A percentile compares a stretch with the other conserved stretches of the same genome.
These are phyloP conservation scores for Rattus norvegicus DNA, from an alignment of 2,113 vertebrate genomes.

Conservation along the genomic window DNA sequence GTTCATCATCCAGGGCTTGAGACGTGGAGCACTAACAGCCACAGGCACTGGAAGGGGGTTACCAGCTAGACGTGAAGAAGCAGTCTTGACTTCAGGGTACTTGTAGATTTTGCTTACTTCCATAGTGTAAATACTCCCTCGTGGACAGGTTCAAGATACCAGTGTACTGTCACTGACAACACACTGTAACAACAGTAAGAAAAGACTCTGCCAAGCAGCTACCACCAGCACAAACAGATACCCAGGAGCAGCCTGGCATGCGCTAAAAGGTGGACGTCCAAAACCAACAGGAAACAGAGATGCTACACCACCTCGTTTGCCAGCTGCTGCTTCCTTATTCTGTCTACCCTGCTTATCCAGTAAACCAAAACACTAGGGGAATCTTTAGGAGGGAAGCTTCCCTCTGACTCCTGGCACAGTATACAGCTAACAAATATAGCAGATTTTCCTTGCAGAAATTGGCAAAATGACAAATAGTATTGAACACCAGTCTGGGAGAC, in stretches of 20 bases:
- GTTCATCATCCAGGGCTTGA: neutral
- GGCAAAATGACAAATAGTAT: neutral
- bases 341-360: neutral
- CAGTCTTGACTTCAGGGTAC: neutral
- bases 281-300: neutral
- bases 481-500: neutral
- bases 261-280: neutral
- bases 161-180: neutral
- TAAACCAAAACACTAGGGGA: neutral
- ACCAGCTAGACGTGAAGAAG: rapidly evolving
- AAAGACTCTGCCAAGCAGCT: rapidly evolving
- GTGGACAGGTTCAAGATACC: neutral
- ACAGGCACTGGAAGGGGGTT: rapidly evolving
- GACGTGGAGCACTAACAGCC: neutral
- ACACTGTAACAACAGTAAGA: no score
- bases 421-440: neutral
- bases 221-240: rapidly evolving
- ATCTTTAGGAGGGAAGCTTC: neutral
- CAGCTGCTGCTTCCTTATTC: neutral
- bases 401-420: neutral
- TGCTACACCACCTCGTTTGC: no score
- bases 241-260: neutral
- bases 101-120: neutral
- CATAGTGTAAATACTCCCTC: neutral
- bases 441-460: neutral